phyloP scores from a whole-genome alignment of 2,797 vertebrate species.

The Spatula versicolor region DNA sequence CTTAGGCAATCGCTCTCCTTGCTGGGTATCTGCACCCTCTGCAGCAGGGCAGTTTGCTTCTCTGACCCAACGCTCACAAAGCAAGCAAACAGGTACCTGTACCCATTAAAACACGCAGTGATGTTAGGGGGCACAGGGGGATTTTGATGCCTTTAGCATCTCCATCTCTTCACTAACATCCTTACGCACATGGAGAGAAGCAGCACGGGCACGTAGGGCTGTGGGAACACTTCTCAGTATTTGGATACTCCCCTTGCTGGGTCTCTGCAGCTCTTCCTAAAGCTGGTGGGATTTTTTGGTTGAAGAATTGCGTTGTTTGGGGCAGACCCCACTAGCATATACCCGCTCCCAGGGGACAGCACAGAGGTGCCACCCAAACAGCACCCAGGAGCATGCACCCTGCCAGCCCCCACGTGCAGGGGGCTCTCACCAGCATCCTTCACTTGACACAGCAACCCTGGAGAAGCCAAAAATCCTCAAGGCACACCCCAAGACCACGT shows the following conservation, averaged over 20 bases:
- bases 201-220: not conserved
- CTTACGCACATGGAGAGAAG: not conserved
- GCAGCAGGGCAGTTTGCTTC: not conserved
- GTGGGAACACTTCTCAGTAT: too few species aligned
- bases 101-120: not conserved
- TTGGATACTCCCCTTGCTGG: fast-evolving
- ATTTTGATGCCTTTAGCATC: not conserved
- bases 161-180: not conserved
- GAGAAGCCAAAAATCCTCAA: not conserved
- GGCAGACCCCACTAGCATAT: not conserved
- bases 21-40: not conserved
- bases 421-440: not conserved
- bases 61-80: not conserved
- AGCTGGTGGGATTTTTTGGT: not conserved
- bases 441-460: not conserved
- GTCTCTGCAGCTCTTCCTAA: not conserved
- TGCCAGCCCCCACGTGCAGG: not conserved
- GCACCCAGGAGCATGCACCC: not conserved
- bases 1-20: not conserved
- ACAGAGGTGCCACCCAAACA: not conserved
- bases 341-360: not conserved
- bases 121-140: not conserved
- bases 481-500: not conserved
- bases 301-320: fast-evolving
- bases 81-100: not conserved